phyloP scores from a whole-genome alignment of 2,888 invertebrate species.

The Brachylomia viminalis region DNA sequence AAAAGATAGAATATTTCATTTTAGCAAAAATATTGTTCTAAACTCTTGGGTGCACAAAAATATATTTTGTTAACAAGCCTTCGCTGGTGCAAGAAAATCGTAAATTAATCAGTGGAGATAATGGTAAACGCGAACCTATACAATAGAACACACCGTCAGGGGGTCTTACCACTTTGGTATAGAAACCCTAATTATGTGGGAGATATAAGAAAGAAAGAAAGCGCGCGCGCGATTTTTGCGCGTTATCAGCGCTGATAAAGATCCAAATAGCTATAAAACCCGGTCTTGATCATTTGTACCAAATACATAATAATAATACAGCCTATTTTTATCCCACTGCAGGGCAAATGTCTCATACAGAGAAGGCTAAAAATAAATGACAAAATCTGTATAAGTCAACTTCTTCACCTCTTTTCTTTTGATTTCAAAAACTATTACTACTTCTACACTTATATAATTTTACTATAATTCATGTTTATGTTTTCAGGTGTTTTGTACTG shows the following conservation, averaged over 20 bases:
- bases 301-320: not conserved
- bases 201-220: too few species aligned
- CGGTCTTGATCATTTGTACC: not conserved
- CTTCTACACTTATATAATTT: conserved; percentile 56
- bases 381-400: not conserved
- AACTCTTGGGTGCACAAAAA: not conserved
- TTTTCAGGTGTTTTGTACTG: conserved; percentile 84
- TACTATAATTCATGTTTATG: conserved; percentile 77
- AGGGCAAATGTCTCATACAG: too few species aligned
- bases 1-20: not conserved
- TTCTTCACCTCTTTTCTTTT: conserved; percentile 17
- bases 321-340: too few species aligned
- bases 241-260: not conserved
- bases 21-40: not conserved
- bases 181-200: not conserved
- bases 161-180: not conserved
- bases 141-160: not conserved
- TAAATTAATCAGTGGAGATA: not conserved
- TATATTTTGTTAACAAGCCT: not conserved
- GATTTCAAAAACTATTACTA: conserved; percentile 32
- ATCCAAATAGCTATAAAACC: not conserved
- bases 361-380: not conserved
- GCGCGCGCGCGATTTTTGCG: too few species aligned
- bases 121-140: not conserved
- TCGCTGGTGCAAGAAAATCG: not conserved